Evolutionary conservation across 2,113 vertebrate genomes (phyloP), one percentile per base, ranked within the genome.

Genomic region (Notothenia coriiceps): DNA sequence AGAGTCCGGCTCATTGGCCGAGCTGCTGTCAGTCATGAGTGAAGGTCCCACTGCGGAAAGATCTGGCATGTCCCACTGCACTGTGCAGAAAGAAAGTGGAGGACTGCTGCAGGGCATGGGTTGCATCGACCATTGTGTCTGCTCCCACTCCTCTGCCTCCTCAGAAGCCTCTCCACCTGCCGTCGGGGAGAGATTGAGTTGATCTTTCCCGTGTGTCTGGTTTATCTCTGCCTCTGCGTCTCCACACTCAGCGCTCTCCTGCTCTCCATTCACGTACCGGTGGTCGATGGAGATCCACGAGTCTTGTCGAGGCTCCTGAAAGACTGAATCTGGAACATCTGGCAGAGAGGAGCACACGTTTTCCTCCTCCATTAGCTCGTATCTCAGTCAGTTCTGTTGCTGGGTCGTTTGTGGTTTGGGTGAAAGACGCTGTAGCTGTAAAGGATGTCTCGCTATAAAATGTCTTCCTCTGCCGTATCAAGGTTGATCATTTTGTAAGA

Each of bases 1-100:
- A 2, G 60, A 87, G 62, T 70, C 71, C 17, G 78, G 75, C 52
- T 88, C 79, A 82, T 84, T 87, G 70, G 86, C 79, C 35, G 54
- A 72, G 61, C 71, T 54, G 47, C 75, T 20, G 80, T 85, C 90
- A 14, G 66, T 88, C 61, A 70, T 6, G 10, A 78, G 22, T 4
- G 52, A 64, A 12, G 74, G 61, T 17, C 17, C 80, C 49, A 88
- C 91, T 8, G 57, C 8, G 1, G 77, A 33, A 10, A 79, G 64
- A 3, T 80, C 66, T 0, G 90, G 91, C 83, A 91, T 74, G 65
- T 95, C 92, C 94, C 94, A 95, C 70, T 91, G 89, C 46, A 94
- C 94, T 2, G 89, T 92, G n/a, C 92, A 93, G 8, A 84, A 88
- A 50, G 86, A 91, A 2, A 95, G 71, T 3, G 63, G 59, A 17